A percentile compares a stretch with the other conserved stretches of the same genome.
phyloP scores from a whole-genome alignment of 2,888 invertebrate genomes.

The Zygothrica quintamaculata region DNA sequence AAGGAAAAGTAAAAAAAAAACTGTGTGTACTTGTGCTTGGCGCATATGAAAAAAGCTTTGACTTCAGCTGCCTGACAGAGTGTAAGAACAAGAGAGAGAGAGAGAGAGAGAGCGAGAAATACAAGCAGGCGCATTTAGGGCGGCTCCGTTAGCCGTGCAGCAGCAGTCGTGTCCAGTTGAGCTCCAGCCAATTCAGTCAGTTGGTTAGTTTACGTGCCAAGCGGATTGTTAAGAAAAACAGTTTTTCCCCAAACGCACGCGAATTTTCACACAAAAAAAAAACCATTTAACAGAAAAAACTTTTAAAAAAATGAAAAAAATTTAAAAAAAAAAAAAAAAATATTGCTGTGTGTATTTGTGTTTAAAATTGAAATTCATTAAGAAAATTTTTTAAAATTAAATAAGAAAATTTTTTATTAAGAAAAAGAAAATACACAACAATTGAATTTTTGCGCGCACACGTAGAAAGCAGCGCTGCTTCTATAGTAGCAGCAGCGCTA shows the following conservation, averaged over 20 bases:
- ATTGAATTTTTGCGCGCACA: conserved; percentile 38
- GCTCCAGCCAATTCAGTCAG: conserved; percentile 58
- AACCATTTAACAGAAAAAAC: not conserved
- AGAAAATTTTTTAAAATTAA: conserved; percentile 9
- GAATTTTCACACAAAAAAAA: conserved; percentile 28
- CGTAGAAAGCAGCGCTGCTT: conserved; percentile 1
- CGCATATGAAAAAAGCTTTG: conserved; percentile 17
- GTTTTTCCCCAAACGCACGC: conserved; percentile 32
- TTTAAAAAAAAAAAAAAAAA: conserved; percentile 9
- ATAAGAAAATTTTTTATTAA: conserved; percentile 13
- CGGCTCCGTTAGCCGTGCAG: conserved; percentile 58
- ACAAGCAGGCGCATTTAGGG: conserved; percentile 45
- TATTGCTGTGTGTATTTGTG: conserved; percentile 8
- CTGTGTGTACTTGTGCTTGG: conserved; percentile 46
- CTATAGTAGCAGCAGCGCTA: too few species aligned
- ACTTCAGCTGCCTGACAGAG: conserved; percentile 34
- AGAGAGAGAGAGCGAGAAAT: conserved; percentile 8
- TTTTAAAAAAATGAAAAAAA: conserved; percentile 1
- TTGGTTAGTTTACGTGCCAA: conserved; percentile 46
- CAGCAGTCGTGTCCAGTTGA: conserved; percentile 47
- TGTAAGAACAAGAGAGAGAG: not conserved
- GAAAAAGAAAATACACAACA: conserved; percentile 17
- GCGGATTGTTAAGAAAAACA: conserved; percentile 29
- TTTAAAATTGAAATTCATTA: not conserved
- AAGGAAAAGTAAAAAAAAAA: conserved; percentile 26